Evolutionary conservation across 37 sponge, comb jelly and placozoan genomes (phyloP).

Genomic region (Petrosia ficiformis): DNA sequence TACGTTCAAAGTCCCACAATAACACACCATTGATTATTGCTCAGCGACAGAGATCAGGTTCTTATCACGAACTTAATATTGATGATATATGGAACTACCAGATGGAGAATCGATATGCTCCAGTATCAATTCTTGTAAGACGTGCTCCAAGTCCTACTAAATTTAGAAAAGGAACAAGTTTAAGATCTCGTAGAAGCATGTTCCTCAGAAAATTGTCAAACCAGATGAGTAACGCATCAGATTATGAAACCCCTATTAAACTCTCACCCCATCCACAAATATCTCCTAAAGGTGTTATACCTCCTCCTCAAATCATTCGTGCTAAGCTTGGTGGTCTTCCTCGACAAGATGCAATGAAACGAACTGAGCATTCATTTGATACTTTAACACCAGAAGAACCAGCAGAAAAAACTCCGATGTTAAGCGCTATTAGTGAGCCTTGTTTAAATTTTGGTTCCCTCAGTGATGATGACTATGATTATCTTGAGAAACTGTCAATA

Average conservation of each 20-base stretch:
- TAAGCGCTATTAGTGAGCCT: background rate
- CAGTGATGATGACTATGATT: background rate
- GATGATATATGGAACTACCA: constrained; percentile 33
- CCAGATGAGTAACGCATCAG: background rate
- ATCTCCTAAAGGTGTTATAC: background rate
- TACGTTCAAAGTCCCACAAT: background rate
- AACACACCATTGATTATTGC: background rate
- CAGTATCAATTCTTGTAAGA: constrained; percentile 9
- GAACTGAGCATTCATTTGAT: too few relatives aligned
- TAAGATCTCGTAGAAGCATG: background rate
- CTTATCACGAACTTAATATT: background rate
- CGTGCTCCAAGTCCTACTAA: background rate
- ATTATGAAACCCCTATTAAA: background rate
- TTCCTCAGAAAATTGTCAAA: background rate
- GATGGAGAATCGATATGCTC: constrained; percentile 35
- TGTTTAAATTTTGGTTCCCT: background rate
- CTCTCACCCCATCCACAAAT: background rate
- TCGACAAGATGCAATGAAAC: background rate
- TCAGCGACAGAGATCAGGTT: constrained; percentile 8
- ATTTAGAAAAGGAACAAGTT: background rate
- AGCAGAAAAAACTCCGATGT: background rate
- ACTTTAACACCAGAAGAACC: background rate
- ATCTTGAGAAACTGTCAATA: background rate
- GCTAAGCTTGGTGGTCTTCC: background rate
- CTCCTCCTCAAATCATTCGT: background rate